Evolutionary conservation across 2,797 vertebrate genomes (phyloP).

Genomic region (Microchirus variegatus): DNA sequence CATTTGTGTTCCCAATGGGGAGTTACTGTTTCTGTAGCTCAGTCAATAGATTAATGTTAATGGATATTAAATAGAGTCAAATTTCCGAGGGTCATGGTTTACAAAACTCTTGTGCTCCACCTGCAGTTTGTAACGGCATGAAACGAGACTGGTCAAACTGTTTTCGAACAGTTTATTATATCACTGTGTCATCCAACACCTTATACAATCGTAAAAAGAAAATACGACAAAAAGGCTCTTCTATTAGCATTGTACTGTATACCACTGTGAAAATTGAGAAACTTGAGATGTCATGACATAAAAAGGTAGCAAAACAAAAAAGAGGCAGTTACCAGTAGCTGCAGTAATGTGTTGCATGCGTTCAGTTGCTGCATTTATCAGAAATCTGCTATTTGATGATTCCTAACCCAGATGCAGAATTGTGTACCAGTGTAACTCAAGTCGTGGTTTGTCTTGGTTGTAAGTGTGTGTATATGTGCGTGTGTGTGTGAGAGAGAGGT

Average conservation of each 20-base stretch:
- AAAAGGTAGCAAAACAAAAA: conserved; percentile 21
- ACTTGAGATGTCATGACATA: conserved; percentile 13
- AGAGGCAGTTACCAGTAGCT: conserved; percentile 15
- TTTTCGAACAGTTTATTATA: conserved; percentile 8
- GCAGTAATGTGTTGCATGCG: conserved; percentile 45
- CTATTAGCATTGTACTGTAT: conserved; percentile 23
- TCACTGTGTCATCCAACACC: not conserved
- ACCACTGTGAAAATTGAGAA: conserved; percentile 49
- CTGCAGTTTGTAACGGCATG: conserved; percentile 12
- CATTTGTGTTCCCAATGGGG: not conserved
- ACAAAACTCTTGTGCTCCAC: conserved; percentile 7
- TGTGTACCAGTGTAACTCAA: not conserved
- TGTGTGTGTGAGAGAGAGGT: not conserved
- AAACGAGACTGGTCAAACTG: not conserved
- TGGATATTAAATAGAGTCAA: not conserved
- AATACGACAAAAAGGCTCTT: conserved; percentile 6
- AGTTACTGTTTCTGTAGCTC: conserved; percentile 13
- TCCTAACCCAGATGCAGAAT: not conserved
- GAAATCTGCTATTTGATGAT: conserved; percentile 1
- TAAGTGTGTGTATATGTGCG: conserved; percentile 23
- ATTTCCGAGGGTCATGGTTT: conserved; percentile 20
- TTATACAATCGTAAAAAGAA: conserved; percentile 14
- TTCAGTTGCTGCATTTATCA: conserved; percentile 13
- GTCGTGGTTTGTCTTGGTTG: not conserved
- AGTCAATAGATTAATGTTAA: not conserved